Evolutionary conservation across 2,888 invertebrate species (phyloP).

Genomic region (Eucera pruinosa): DNA sequence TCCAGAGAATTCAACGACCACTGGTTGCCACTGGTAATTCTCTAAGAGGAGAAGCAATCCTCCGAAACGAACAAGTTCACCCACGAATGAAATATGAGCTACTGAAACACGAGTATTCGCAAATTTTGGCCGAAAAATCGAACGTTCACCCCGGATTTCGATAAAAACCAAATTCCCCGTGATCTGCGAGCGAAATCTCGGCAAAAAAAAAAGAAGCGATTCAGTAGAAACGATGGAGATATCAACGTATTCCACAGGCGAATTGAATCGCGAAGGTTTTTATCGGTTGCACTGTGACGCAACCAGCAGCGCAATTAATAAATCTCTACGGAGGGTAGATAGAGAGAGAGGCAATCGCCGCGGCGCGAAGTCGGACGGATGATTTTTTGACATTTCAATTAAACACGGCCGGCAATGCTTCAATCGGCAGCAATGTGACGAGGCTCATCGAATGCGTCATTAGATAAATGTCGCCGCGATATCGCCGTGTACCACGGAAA

Average conservation of each 20-base stretch:
- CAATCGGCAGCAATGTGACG: constrained; percentile 40
- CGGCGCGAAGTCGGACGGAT: constrained; percentile 19
- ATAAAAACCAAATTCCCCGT: neutral
- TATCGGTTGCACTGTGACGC: constrained; percentile 40
- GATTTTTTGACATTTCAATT: constrained; percentile 50
- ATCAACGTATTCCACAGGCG: neutral
- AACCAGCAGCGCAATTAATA: constrained; percentile 46
- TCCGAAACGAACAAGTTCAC: too few relatives aligned
- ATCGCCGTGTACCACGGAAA: constrained; percentile 50
- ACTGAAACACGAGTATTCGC: too few relatives aligned
- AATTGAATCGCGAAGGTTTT: constrained; percentile 30
- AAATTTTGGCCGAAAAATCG: neutral
- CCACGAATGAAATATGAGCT: neutral
- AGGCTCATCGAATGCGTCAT: constrained; percentile 55
- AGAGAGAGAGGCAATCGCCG: constrained; percentile 15
- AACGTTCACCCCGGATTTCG: neutral
- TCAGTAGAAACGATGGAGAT: neutral
- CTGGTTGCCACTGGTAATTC: too few relatives aligned
- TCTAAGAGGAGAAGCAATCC: too few relatives aligned
- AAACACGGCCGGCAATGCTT: constrained; percentile 17
- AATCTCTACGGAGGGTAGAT: constrained; percentile 50
- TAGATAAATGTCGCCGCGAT: constrained; percentile 49
- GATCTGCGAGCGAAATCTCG: neutral
- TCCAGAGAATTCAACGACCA: too few relatives aligned
- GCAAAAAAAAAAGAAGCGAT: neutral